These are phyloP conservation scores for Mantis religiosa DNA, from an alignment of 2,888 invertebrate genomes.

Conservation along the genomic window DNA sequence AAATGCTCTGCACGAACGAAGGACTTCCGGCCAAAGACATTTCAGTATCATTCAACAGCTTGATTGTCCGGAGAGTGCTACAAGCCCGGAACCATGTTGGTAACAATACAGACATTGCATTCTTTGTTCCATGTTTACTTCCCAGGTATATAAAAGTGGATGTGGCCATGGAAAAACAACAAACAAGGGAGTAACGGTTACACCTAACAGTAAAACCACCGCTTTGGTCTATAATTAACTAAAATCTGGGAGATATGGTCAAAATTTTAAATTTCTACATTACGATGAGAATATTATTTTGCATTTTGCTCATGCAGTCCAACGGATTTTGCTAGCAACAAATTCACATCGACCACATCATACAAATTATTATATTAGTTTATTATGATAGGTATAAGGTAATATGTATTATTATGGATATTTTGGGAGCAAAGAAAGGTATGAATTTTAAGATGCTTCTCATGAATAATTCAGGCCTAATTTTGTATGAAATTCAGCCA, in stretches of 20 bases:
- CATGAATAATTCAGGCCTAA: no score
- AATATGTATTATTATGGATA: no score
- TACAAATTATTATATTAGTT: no score
- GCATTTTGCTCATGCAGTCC: no score
- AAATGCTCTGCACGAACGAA: background rate
- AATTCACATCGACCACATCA: no score
- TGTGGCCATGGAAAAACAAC: background rate
- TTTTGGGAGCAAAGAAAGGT: no score
- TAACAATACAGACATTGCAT: background rate
- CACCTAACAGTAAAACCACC: background rate
- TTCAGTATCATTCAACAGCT: background rate
- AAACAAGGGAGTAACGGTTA: background rate
- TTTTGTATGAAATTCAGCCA: no score
- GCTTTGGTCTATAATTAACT: background rate
- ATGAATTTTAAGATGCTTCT: no score
- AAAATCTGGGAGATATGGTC: background rate
- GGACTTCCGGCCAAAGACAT: background rate
- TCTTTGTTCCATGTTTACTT: background rate
- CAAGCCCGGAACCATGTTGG: background rate
- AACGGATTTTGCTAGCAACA: no score
- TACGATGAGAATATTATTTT: no score
- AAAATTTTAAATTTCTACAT: background rate
- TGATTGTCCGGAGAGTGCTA: background rate
- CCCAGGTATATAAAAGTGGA: background rate
- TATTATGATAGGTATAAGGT: no score